Conservation (phyloP, 92 coral and sea anemone genomes). For the Paramuricea clavata region DNA sequence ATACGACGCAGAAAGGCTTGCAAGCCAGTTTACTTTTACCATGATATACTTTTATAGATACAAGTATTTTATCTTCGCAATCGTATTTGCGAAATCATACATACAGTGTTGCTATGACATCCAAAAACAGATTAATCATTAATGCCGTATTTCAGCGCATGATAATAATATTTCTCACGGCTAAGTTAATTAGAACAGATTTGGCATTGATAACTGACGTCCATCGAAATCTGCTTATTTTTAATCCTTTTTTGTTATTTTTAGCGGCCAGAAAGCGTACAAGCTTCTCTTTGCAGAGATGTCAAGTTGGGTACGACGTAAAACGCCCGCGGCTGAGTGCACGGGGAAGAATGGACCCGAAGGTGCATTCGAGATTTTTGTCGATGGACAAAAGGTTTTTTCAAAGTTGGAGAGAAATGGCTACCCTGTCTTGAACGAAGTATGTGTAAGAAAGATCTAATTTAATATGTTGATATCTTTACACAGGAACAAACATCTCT, state of each 20-base stretch:
- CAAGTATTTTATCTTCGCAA: too few relatives aligned
- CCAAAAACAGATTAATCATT: too few relatives aligned
- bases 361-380: constrained; percentile 45
- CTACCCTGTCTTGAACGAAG: constrained; percentile 37
- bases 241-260: neutral
- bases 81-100: too few relatives aligned
- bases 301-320: constrained; percentile 44
- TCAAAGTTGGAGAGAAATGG: constrained; percentile 47
- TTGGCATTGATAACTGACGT: neutral
- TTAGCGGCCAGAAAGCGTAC: constrained; percentile 40
- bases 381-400: constrained; percentile 41
- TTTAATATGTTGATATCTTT: too few relatives aligned
- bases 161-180: too few relatives aligned
- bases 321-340: constrained; percentile 32
- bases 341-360: constrained; percentile 39
- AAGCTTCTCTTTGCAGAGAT: constrained; percentile 37
- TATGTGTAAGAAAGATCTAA: neutral
- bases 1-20: too few relatives aligned
- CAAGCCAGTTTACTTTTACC: too few relatives aligned
- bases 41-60: too few relatives aligned
- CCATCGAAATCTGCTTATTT: neutral
- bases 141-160: too few relatives aligned
- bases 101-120: too few relatives aligned
- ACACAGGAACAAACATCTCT: neutral
- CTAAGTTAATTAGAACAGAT: too few relatives aligned